Evolutionary conservation across 1,140 invertebrate genomes (phyloP), one percentile per base, ranked within the genome.

Genomic region (Aphaenogaster rudis): DNA sequence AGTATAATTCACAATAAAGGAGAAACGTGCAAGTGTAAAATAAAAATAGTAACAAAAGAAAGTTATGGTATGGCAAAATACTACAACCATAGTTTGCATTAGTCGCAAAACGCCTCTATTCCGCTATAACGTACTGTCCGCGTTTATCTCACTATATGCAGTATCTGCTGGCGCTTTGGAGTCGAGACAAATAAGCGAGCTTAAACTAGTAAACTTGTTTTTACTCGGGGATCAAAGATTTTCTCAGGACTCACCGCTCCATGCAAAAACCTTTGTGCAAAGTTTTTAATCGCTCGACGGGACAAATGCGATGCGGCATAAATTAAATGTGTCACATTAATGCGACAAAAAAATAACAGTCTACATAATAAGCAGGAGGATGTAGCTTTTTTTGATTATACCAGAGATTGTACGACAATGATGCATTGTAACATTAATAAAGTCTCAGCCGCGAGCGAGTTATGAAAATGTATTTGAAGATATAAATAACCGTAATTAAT

Each of bases 311-410:
- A 84, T 48, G 57, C 69, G 69, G 69, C 69, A 63, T 84, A 84
- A 84, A 84, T 84, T 84, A 84, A 84, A 84, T 50, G 54, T 76
- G 80, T 84, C 54, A 61, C 69, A 74, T 76, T 84, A 84, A 84
- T 21, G 52, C 67, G 54, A 76, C 67, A 76, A 84, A 76, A 63
- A 74, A 76, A 45, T 21, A 63, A 71, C 28, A 59, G 69, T 59
- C 28, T 39, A 42, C 69, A 74, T 84, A 76, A 84, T 84, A 76
- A 63, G 59, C 4, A 33, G 15, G 7, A n/a, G 39, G 9, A 21
- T 45, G 17, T 42, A 15, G n/a, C 36, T 33, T 81, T 61, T 79
- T 50, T 33, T 50, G n/a, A 39, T 84, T 50, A 48, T 48, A 45
- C 54, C 17, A 33, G 50, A 80, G 64, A 71, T 81, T 81, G 72